Evolutionary conservation across 1,140 invertebrate species (phyloP), one percentile per base, ranked within the genome.

Genomic region (Trichonephila clavipes): DNA sequence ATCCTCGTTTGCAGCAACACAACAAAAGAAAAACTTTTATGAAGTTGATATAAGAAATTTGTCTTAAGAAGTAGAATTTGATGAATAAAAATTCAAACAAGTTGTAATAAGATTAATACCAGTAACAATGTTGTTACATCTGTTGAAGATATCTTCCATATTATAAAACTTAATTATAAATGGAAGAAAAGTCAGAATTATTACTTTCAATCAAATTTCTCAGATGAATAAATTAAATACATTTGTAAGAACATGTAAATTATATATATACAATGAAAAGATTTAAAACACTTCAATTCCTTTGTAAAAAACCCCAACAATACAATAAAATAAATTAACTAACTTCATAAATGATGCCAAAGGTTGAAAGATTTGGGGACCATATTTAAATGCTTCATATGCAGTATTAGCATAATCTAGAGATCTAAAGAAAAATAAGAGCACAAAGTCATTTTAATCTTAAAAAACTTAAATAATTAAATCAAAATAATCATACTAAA

Each of bases 371-470:
- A 95, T 95, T 92, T 96, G 95, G 18, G 97, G 97, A 14, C 98
- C 97, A 77, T 97, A 97, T 90, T 96, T 96, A 95, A 98, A 98
- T 24, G 97, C 97, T 94, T 96, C 96, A 95, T 97, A 97, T 16
- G 97, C 97, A 16, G 98, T 97, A 95, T 97, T 97, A 1, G 97
- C 96, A 95, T 98, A 98, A 95, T 96, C 97, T 94, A 98, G 95
- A 2, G 97, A 96, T n/a, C 97, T 97, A 81, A 85, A 24, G 2
- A 24, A 6, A 21, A 58, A 12, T 58, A 24, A 14, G 14, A 40
- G 8, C 14, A 59, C 24, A 24, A n/a, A 62, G 40, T 51, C 7
- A 12, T 51, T 51, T 51, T 51, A 51, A 51, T 51, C 10, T 51
- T 51, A 2, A 51, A 51, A 51, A 51, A 51, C 10, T 51, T 51